These are phyloP conservation scores for Protodeltote pygarga DNA, from an alignment of 2,888 invertebrate species.

Conservation along the genomic window DNA sequence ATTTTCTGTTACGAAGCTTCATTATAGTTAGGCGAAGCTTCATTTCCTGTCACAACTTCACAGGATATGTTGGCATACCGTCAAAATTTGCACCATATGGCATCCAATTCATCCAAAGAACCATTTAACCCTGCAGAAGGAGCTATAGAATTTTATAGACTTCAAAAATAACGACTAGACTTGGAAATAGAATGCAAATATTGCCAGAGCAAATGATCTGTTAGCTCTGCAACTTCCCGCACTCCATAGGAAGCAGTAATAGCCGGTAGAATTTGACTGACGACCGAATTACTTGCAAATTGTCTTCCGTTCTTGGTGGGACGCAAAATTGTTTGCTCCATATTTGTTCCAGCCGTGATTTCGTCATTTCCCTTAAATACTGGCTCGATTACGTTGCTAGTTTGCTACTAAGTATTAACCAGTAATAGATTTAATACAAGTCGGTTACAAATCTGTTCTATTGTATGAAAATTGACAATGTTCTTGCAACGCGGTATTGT, in stretches of 20 bases:
- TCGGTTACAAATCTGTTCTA: constrained; percentile 38
- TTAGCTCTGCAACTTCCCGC: constrained; percentile 58
- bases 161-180: constrained; percentile 32
- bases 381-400: constrained; percentile 24
- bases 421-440: constrained; percentile 41
- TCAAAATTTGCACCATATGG: no score
- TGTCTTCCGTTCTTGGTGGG: constrained; percentile 68
- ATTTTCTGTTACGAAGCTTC: no score
- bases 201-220: constrained; percentile 46
- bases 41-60: no score
- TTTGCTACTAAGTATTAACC: no score
- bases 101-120: no score
- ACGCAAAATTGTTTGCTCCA: constrained; percentile 68
- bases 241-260: constrained; percentile 68
- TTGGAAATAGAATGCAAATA: constrained; percentile 38
- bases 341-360: constrained; percentile 52
- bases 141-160: no score
- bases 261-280: constrained; percentile 66
- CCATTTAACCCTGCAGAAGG: no score
- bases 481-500: constrained; percentile 27
- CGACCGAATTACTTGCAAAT: constrained; percentile 63
- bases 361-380: constrained; percentile 45
- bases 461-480: constrained; percentile 37
- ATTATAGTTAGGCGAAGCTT: no score
- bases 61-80: no score